Conservation (phyloP, 1,140 invertebrate genomes). For the Hylyphantes graminicola region DNA sequence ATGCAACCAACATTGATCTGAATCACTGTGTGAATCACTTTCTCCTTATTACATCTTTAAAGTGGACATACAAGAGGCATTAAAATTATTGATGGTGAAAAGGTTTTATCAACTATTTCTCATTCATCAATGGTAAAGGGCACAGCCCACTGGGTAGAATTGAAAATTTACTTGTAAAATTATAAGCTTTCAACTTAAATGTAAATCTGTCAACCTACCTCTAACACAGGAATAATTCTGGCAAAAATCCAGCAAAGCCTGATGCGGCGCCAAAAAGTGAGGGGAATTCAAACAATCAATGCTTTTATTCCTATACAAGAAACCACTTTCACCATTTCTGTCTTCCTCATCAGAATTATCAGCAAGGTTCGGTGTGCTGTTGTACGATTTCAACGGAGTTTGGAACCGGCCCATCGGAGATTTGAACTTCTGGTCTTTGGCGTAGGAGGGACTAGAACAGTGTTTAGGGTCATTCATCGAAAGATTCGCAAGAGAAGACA, state of each 20-base stretch:
- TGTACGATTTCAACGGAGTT: constrained; percentile 29
- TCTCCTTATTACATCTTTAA: too few relatives aligned
- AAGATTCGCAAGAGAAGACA: not conserved
- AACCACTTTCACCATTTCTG: constrained; percentile 8
- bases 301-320: constrained; percentile 31
- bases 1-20: too few relatives aligned
- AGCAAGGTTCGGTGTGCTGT: constrained; percentile 48
- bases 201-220: constrained; percentile 15
- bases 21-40: too few relatives aligned
- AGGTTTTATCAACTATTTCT: too few relatives aligned
- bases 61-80: too few relatives aligned
- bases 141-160: too few relatives aligned
- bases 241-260: constrained; percentile 41
- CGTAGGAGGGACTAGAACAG: constrained; percentile 23
- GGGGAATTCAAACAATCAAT: constrained; percentile 36
- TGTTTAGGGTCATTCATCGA: not conserved
- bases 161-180: too few relatives aligned
- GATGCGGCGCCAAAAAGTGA: constrained; percentile 45
- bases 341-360: constrained; percentile 55
- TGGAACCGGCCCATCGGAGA: not conserved
- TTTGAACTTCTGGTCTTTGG: constrained; percentile 14
- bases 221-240: constrained; percentile 44
- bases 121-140: too few relatives aligned
- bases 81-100: too few relatives aligned
- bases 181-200: too few relatives aligned